Evolutionary conservation across 2,888 invertebrate species (phyloP).

Genomic region (Pherbina coryleti): DNA sequence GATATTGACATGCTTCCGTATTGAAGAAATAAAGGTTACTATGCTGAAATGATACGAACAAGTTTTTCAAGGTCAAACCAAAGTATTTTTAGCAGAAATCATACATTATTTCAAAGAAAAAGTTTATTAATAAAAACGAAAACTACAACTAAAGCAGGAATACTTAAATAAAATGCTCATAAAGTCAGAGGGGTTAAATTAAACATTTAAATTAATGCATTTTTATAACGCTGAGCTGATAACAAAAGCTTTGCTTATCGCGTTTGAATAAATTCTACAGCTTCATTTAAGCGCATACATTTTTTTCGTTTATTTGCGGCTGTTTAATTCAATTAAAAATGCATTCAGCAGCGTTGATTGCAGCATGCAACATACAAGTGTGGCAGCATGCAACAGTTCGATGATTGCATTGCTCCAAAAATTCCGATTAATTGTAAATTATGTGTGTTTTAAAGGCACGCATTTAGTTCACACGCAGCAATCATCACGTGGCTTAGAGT

Average conservation of each 20-base stretch:
- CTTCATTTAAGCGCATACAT: too few species aligned
- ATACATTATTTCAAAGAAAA: neutral
- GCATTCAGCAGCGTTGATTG: neutral
- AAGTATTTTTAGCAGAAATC: neutral
- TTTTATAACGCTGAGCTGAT: too few species aligned
- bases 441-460: slow-evolving; percentile 6
- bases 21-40: neutral
- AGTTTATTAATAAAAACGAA: neutral
- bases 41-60: too few species aligned
- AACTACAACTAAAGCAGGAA: neutral
- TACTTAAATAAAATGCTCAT: neutral
- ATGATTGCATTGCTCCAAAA: neutral
- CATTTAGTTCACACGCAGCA: neutral
- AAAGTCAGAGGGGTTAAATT: neutral
- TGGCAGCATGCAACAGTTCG: neutral
- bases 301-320: neutral
- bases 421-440: slow-evolving; percentile 19
- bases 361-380: neutral
- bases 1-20: neutral
- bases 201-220: too few species aligned
- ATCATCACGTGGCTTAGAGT: neutral
- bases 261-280: too few species aligned
- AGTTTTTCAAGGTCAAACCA: neutral
- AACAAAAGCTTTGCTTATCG: too few species aligned
- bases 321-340: neutral